Evolutionary conservation across 37 sponge, comb jelly and placozoan species (phyloP).

Genomic region (Lycopodina hypogea): DNA sequence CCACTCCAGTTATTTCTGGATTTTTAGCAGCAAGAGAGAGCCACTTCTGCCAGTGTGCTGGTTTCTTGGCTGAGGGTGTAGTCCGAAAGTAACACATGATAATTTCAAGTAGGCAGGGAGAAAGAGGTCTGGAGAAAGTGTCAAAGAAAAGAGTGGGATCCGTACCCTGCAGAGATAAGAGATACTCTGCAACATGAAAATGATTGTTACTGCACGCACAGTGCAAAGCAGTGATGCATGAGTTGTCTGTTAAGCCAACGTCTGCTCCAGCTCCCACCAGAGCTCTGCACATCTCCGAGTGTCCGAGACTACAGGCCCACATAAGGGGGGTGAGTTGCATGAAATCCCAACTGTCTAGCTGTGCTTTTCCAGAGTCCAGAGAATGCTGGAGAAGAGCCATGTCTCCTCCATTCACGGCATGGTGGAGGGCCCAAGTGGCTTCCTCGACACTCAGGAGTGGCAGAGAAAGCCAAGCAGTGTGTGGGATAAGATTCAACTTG

Average conservation of each 20-base stretch:
- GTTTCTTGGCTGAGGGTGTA: background rate
- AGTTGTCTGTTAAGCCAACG: slow-evolving; percentile 2
- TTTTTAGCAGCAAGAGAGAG: slow-evolving; percentile 21
- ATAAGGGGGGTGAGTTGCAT: slow-evolving; percentile 63
- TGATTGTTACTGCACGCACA: slow-evolving; percentile 34
- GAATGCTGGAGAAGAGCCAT: background rate
- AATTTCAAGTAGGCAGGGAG: background rate
- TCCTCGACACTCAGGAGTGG: slow-evolving; percentile 38
- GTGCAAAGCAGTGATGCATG: slow-evolving; percentile 42
- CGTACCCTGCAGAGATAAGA: slow-evolving; percentile 16
- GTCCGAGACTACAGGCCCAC: slow-evolving; percentile 40
- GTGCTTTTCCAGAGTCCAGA: slow-evolving; percentile 15
- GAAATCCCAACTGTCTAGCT: slow-evolving; percentile 35
- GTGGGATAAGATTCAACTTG: background rate
- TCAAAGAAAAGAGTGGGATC: slow-evolving; percentile 15
- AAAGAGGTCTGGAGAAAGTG: background rate
- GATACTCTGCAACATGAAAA: slow-evolving; percentile 11
- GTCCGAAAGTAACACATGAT: background rate
- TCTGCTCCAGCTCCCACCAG: slow-evolving; percentile 47
- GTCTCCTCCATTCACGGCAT: slow-evolving; percentile 8
- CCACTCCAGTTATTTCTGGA: background rate
- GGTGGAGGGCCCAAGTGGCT: slow-evolving; percentile 36
- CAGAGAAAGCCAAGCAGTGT: background rate
- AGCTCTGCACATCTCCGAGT: background rate
- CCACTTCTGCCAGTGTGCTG: slow-evolving; percentile 32